These are phyloP conservation scores for Sussaba pulchella DNA, from an alignment of 2,888 invertebrate species.

Conservation along the genomic window DNA sequence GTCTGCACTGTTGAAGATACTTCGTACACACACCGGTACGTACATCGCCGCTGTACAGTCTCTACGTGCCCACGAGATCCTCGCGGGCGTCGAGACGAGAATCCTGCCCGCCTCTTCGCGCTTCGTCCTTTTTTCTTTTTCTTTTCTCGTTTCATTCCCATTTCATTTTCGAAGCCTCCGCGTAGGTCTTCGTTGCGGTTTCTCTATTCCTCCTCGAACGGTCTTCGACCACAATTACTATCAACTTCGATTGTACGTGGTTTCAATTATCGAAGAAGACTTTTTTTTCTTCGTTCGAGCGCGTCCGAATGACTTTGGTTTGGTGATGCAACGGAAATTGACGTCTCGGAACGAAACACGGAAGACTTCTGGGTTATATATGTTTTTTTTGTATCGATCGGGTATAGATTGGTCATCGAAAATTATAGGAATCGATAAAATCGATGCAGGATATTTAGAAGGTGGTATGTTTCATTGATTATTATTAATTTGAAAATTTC, in stretches of 20 bases:
- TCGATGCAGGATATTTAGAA: no score
- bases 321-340: background rate
- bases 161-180: constrained; percentile 13
- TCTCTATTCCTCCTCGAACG: background rate
- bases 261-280: background rate
- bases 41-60: no score
- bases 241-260: background rate
- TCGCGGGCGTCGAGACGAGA: constrained; percentile 67
- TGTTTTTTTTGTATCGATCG: no score
- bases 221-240: background rate
- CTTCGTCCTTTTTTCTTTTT: constrained; percentile 21
- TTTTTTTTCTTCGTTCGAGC: background rate
- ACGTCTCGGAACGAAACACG: no score
- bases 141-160: constrained; percentile 9
- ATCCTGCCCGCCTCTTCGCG: constrained; percentile 78
- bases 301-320: no score
- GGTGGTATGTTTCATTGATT: no score
- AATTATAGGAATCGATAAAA: no score
- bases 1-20: constrained; percentile 46
- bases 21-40: no score
- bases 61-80: constrained; percentile 58
- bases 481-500: background rate
- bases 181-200: constrained; percentile 1
- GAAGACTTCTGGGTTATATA: no score
- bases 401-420: no score